Conservation (phyloP, 2,113 vertebrate genomes). For the Tapirus terrestris region DNA sequence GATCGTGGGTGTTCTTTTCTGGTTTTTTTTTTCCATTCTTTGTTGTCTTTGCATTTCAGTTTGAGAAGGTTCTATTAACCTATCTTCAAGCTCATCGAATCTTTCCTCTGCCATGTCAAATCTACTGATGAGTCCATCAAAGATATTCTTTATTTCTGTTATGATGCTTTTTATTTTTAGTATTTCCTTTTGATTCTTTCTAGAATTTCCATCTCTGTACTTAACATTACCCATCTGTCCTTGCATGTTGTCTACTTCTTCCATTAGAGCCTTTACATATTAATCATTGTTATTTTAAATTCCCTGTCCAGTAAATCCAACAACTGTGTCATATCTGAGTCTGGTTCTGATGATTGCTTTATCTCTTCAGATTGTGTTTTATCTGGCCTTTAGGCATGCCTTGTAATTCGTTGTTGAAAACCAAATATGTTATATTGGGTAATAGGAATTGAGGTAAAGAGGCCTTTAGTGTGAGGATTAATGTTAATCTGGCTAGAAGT, state of each 20-base stretch:
- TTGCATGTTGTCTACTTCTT: not conserved
- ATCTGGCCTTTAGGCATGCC: not conserved
- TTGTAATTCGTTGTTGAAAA: not conserved
- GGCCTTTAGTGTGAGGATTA: not conserved
- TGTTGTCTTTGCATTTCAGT: not conserved
- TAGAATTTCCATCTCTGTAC: not conserved
- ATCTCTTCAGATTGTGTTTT: not conserved
- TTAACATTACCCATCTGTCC: not conserved
- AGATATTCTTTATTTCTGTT: not conserved
- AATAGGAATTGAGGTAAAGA: not conserved
- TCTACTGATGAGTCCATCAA: not conserved
- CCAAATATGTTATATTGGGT: not conserved
- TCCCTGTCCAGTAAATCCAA: not conserved
- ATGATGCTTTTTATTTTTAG: not conserved
- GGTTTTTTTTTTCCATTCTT: not conserved
- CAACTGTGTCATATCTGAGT: not conserved
- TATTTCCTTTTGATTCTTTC: not conserved
- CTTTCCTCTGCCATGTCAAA: not conserved
- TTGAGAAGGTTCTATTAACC: not conserved
- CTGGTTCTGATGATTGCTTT: not conserved
- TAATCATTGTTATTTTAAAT: conserved; percentile 37
- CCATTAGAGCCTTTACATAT: not conserved
- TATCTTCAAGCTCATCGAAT: not conserved
- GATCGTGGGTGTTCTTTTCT: not conserved
- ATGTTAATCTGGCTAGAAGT: not conserved